A percentile compares a stretch with the other conserved stretches of the same genome.
These are phyloP conservation scores for Lottia scabra DNA, from an alignment of 2,888 invertebrate genomes.

Conservation along the genomic window DNA sequence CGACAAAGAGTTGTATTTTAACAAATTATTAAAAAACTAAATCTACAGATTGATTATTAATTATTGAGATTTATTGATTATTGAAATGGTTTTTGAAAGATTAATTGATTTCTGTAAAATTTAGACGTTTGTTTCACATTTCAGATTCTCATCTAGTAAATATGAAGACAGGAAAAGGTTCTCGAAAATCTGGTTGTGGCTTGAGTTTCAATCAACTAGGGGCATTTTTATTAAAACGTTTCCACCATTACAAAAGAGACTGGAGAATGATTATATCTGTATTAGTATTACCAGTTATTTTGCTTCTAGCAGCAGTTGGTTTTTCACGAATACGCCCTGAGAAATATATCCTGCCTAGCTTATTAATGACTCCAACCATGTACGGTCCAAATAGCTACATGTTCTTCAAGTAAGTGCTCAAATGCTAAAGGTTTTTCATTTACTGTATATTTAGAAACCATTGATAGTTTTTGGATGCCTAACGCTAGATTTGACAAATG, in stretches of 20 bases:
- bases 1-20: too few relatives aligned
- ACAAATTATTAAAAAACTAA: too few relatives aligned
- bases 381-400: slow-evolving; percentile 61
- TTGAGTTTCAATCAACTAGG: slow-evolving; percentile 44
- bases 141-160: too few relatives aligned
- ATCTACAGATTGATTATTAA: too few relatives aligned
- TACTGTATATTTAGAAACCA: too few relatives aligned
- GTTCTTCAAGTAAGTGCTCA: slow-evolving; percentile 58
- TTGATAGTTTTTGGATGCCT: too few relatives aligned
- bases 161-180: neutral
- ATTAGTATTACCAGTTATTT: slow-evolving; percentile 66
- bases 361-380: slow-evolving; percentile 63
- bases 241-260: slow-evolving; percentile 66
- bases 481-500: too few relatives aligned
- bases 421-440: too few relatives aligned
- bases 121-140: too few relatives aligned
- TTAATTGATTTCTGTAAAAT: too few relatives aligned
- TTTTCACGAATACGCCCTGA: slow-evolving; percentile 62
- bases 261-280: slow-evolving; percentile 62
- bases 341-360: slow-evolving; percentile 46
- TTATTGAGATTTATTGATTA: too few relatives aligned
- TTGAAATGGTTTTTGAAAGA: too few relatives aligned
- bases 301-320: slow-evolving; percentile 66
- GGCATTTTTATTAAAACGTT: slow-evolving; percentile 66
- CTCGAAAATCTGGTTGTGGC: slow-evolving; percentile 26